A percentile compares a stretch with the other conserved stretches of the same genome.
phyloP scores from a whole-genome alignment of 1,140 invertebrate genomes.

The Saxidomus purpurata region DNA sequence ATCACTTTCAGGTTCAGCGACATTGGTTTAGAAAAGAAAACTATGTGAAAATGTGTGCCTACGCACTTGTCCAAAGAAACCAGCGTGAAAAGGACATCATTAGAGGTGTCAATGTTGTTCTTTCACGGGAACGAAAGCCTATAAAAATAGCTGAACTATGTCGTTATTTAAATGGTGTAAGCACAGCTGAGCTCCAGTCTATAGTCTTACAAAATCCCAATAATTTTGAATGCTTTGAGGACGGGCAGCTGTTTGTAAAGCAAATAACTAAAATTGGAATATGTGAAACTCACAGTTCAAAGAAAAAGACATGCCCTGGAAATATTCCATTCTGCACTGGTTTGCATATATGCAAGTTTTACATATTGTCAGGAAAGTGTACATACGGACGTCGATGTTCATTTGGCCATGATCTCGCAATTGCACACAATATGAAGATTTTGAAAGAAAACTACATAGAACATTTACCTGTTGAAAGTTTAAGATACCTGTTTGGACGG shows the following conservation, averaged over 20 bases:
- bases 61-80: neutral
- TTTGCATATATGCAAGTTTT: slow-evolving; percentile 59
- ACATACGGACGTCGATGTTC: slow-evolving; percentile 2
- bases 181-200: neutral
- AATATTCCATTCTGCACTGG: slow-evolving; percentile 46
- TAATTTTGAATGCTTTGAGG: neutral
- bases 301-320: slow-evolving; percentile 27
- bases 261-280: neutral
- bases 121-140: neutral
- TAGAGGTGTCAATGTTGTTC: neutral
- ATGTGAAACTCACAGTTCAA: slow-evolving; percentile 47
- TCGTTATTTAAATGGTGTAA: neutral
- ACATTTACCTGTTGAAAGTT: neutral
- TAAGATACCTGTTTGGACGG: neutral
- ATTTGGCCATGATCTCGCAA: slow-evolving; percentile 57
- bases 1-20: too few species aligned
- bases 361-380: slow-evolving; percentile 48
- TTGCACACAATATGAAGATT: slow-evolving; percentile 42
- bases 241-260: neutral
- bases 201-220: neutral
- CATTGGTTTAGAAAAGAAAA: too few species aligned
- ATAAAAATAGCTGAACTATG: neutral
- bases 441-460: slow-evolving; percentile 27
- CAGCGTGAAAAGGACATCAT: neutral
- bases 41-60: slow-evolving; percentile 10